Base-by-base conservation (phyloP, 2,113 vertebrate genomes). In the Tretioscincus oriximinensis region DNA sequence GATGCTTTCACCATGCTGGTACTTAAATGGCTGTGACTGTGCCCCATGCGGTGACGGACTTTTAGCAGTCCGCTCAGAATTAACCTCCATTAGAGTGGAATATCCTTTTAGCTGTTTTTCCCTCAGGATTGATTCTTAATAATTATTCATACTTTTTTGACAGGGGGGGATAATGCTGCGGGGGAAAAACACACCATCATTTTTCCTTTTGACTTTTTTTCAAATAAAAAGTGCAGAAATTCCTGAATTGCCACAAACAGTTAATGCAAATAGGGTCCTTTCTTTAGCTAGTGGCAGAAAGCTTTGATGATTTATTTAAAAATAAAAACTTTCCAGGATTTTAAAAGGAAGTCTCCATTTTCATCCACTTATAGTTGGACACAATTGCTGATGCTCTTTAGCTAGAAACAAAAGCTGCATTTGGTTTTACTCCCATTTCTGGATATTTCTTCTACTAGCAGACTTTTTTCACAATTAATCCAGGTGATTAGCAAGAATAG, bases 71-170 rank as follows among this genome's bases (percentile, higher is more conserved):
- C n/a, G n/a, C n/a, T n/a, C 61, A 73, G 3, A 31, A 26, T 24
- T 45, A 80, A 73, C 2, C 28, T 54, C 35, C 35, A 41, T 41
- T 41, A 41, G 5, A 5, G 35, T 5, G 5, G 35, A 45, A 82
- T 79, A 85, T 84, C 86, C 87, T 88, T 5, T 10, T 78, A 78
- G 80, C 73, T 85, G 85, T 51, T 58, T 64, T 47, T 85, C 68
- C 54, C 73, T 79, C 87, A 89, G 78, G 85, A 83, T 79, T 80
- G 85, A 84, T 54, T 81, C 80, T 84, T 84, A 85, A 85, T 88
- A 90, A 75, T 69, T 82, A 85, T 90, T 92, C 87, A 87, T 83
- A 86, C 9, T 51, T 9, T 83, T 89, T 91, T 80, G 84, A 89
- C 88, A 90, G 60, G 85, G 90, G 87, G 82, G 0, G 1, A 20